Base-by-base conservation (phyloP, 2,888 invertebrate genomes). In the Nineta flava region DNA sequence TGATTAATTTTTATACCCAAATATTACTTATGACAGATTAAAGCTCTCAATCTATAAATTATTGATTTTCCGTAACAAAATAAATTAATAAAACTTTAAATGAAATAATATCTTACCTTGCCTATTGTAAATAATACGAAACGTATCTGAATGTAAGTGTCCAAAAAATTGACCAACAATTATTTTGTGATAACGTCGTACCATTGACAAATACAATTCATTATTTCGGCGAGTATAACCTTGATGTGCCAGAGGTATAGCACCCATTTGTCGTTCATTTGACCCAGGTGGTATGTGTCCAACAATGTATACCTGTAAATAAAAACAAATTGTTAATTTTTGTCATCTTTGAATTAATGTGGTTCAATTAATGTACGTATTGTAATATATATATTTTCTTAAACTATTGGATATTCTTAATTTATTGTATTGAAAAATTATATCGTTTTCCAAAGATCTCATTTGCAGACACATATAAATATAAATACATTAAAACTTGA, bases 101-200 rank as follows among this genome's bases (percentile, higher is more conserved):
- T 19, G 19, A 19, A n/a, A n/a, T n/a, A n/a, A 40, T 34, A 47
- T 58, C 72, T 68, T 68, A 87, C 88, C 87, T 62, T 72, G 72
- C 54, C 78, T 77, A 62, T 82, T 84, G 67, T 88, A 87, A 60
- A 91, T 81, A 53, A 90, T 77, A 41, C 92, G 74, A 67, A 93
- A 93, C 0, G 88, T 87, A 64, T 93, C 93, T 46, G 90, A 88
- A 67, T 93, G 93, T 55, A 88, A 75, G 63, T 93, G 92, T 5
- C 92, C 93, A 61, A 90, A 93, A 72, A 93, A 90, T 68, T 93
- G 92, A 17, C 90, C 90, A 26, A 84, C 82, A 57, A 93, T 92
- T 59, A 88, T 83, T 59, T 79, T 76, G 32, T 87, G 77, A 63
- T 83, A 82, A 53, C 78, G 78, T 13, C 83, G 74, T n/a, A 92